A percentile compares a stretch with the other conserved stretches of the same genome.
phyloP scores from a whole-genome alignment of 2,797 vertebrate species.

The Pseudochaenichthys georgianus region DNA sequence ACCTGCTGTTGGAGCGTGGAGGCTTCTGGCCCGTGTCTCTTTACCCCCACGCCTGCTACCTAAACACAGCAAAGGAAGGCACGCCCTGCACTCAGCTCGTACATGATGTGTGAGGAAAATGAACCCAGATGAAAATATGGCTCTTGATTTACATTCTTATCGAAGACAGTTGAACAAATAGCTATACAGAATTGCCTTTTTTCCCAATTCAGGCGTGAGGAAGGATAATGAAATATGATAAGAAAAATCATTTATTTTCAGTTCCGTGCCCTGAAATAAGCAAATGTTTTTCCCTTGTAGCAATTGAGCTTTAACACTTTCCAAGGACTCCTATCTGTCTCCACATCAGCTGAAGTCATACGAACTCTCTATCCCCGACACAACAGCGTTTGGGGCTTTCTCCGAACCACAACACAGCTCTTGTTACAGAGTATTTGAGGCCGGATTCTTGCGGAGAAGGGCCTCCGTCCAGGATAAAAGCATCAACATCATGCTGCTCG shows the following conservation, averaged over 20 bases:
- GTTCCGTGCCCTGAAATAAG: slow-evolving; percentile 13
- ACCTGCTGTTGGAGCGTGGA: slow-evolving; percentile 73
- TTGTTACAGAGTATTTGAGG: slow-evolving; percentile 60
- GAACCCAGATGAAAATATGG: slow-evolving; percentile 34
- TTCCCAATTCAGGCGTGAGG: not conserved
- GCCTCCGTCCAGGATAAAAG: slow-evolving; percentile 72
- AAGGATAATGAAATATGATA: slow-evolving; percentile 35
- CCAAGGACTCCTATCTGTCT: slow-evolving; percentile 37
- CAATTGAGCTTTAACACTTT: slow-evolving; percentile 20
- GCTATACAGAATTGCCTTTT: slow-evolving; percentile 4
- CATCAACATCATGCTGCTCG: slow-evolving; percentile 60
- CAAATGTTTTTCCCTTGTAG: slow-evolving; percentile 31
- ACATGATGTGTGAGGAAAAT: slow-evolving; percentile 40
- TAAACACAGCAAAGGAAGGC: slow-evolving; percentile 66
- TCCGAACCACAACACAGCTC: slow-evolving; percentile 59
- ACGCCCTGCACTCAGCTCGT: slow-evolving; percentile 47
- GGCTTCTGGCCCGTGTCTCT: slow-evolving; percentile 44
- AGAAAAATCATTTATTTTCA: slow-evolving; percentile 39
- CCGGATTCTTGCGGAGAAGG: slow-evolving; percentile 58
- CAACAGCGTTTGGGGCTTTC: slow-evolving; percentile 48
- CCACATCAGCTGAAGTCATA: slow-evolving; percentile 45
- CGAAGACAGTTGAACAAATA: slow-evolving; percentile 19
- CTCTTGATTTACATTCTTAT: slow-evolving; percentile 23
- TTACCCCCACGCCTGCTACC: slow-evolving; percentile 64
- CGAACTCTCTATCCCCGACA: slow-evolving; percentile 31